Percentiles rank a stretch among this genome's conserved stretches.
phyloP scores from a whole-genome alignment of 2,113 vertebrate genomes.

The Calonectris borealis region DNA sequence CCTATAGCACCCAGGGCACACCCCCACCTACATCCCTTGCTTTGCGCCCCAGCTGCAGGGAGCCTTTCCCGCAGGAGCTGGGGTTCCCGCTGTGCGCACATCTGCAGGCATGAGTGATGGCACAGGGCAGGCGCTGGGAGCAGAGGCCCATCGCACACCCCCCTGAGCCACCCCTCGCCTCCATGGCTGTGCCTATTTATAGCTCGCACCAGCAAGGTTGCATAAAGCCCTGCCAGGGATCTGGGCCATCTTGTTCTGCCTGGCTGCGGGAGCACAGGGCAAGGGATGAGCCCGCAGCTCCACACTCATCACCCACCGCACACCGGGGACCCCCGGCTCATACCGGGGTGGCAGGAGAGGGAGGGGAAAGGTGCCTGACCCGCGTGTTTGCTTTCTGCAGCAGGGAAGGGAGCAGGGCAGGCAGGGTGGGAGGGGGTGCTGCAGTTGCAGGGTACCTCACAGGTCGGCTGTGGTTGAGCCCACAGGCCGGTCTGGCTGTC shows the following conservation, averaged over 20 bases:
- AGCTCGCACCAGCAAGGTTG: background rate
- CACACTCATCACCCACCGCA: fast-evolving
- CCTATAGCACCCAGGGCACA: background rate
- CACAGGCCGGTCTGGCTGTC: background rate
- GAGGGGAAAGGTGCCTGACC: background rate
- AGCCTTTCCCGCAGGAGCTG: no score
- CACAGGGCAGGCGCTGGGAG: background rate
- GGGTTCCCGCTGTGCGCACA: background rate
- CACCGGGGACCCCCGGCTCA: fast-evolving
- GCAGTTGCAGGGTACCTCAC: fast-evolving
- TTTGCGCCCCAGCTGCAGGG: background rate
- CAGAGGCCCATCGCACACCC: background rate
- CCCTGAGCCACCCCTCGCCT: background rate
- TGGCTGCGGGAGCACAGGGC: background rate
- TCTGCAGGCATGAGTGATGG: background rate
- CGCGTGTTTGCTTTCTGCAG: fast-evolving
- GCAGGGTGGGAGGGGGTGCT: background rate
- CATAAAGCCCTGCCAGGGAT: constrained; percentile 20
- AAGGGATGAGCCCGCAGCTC: background rate
- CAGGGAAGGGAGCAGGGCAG: background rate
- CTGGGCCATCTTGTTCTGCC: background rate
- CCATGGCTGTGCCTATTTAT: constrained; percentile 10
- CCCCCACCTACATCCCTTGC: fast-evolving
- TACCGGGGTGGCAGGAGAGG: fast-evolving
- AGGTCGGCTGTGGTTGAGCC: fast-evolving